These are phyloP conservation scores for Clarias batrachus DNA, from an alignment of 2,113 vertebrate genomes.

Conservation along the genomic window DNA sequence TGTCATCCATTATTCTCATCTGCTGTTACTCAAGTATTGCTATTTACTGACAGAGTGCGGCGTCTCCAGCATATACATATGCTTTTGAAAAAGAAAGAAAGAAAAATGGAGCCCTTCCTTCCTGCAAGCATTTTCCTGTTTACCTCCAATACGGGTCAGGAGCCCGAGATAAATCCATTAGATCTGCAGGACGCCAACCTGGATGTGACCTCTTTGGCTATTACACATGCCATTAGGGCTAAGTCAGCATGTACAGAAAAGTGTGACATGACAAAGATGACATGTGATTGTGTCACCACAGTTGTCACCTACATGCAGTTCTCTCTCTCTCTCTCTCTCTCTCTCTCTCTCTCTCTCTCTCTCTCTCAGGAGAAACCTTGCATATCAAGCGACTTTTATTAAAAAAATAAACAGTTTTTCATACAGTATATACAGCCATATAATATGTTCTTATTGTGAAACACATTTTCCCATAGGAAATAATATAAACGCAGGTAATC, in stretches of 20 bases:
- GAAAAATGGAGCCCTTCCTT: constrained; percentile 71
- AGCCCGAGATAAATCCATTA: constrained; percentile 43
- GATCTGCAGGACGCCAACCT: constrained; percentile 39
- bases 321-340: background rate
- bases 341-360: background rate
- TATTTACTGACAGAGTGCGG: constrained; percentile 20
- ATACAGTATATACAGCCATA: no score
- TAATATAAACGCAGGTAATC: no score
- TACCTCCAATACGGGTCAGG: constrained; percentile 69
- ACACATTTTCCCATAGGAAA: no score
- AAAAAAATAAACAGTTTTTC: background rate
- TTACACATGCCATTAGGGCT: background rate
- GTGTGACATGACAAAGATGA: constrained; percentile 18
- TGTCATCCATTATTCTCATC: background rate
- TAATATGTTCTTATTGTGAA: no score
- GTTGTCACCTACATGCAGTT: background rate
- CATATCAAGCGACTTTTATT: background rate
- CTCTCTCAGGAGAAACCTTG: background rate
- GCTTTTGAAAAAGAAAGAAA: constrained; percentile 60
- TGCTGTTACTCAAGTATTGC: constrained; percentile 12
- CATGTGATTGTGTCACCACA: constrained; percentile 19
- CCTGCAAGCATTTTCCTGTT: constrained; percentile 74
- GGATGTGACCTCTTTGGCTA: constrained; percentile 45
- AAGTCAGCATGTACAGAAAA: background rate
- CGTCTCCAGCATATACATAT: constrained; percentile 40